Percentiles rank a stretch among this genome's conserved stretches.
Conservation (phyloP, 2,888 invertebrate genomes). For the Branchipolynoe longqiensis region DNA sequence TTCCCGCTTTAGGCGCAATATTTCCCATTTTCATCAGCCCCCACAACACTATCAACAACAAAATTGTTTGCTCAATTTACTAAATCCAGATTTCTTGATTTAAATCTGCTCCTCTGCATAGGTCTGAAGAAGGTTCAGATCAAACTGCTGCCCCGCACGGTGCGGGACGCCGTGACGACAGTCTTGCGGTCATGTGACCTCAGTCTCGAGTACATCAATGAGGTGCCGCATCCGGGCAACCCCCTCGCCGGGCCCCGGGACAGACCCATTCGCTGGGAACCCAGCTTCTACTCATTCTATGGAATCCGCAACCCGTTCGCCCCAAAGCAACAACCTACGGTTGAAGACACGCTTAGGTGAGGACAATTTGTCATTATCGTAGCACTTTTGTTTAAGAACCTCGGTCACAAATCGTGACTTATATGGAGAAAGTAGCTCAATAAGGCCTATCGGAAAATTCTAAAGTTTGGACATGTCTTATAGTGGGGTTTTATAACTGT, state of each 20-base stretch:
- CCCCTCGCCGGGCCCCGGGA: constrained; percentile 26
- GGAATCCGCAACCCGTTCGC: constrained; percentile 66
- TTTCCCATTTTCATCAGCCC: no score
- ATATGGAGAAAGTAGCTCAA: no score
- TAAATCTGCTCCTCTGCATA: background rate
- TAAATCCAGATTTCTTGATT: no score
- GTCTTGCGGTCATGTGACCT: constrained; percentile 91
- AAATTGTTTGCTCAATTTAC: no score
- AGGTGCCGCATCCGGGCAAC: constrained; percentile 72
- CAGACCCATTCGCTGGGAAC: constrained; percentile 68
- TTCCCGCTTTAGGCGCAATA: no score
- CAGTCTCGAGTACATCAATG: constrained; percentile 92
- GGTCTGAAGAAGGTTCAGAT: constrained; percentile 20
- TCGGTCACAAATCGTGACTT: no score
- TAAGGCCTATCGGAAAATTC: no score
- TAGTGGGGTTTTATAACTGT: no score
- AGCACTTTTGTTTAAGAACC: no score
- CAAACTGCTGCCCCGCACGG: background rate
- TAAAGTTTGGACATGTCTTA: no score
- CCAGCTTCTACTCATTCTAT: constrained; percentile 71
- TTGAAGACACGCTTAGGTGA: constrained; percentile 44
- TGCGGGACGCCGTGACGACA: constrained; percentile 76
- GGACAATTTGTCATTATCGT: no score
- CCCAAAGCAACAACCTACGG: constrained; percentile 32
- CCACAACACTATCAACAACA: no score